These are phyloP conservation scores for Acanthochromis polyacanthus DNA, from an alignment of 2,113 vertebrate genomes.

Conservation along the genomic window DNA sequence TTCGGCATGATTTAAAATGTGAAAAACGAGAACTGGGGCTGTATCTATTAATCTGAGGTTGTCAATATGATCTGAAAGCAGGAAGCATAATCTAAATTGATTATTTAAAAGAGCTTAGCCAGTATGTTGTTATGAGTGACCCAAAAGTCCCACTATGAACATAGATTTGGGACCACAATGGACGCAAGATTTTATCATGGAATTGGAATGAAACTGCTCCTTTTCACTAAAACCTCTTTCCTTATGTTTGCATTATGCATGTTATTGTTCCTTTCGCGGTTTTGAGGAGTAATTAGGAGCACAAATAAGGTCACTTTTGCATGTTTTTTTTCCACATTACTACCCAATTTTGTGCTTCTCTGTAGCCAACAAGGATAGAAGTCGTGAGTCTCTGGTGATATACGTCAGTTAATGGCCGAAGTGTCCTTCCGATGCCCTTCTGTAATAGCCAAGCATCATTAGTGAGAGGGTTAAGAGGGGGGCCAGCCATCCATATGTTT, in stretches of 20 bases:
- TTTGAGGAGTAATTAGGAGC: slow-evolving; percentile 12
- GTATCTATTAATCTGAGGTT: background rate
- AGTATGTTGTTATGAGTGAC: background rate
- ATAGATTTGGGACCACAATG: background rate
- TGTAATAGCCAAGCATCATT: slow-evolving; percentile 78
- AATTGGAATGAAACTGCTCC: background rate
- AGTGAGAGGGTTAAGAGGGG: slow-evolving; percentile 75
- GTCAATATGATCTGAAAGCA: background rate
- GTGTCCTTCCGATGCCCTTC: slow-evolving; percentile 79
- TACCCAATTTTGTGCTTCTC: slow-evolving; percentile 8
- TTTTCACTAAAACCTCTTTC: background rate
- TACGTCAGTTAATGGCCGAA: slow-evolving; percentile 69
- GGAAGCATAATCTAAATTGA: background rate
- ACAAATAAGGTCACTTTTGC: background rate
- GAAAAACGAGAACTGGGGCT: background rate
- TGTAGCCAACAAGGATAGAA: slow-evolving; percentile 45
- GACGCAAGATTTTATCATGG: background rate
- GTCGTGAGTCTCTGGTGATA: slow-evolving; percentile 55
- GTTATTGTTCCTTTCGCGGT: background rate
- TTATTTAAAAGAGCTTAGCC: background rate
- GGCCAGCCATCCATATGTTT: slow-evolving; percentile 77
- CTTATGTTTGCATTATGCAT: background rate
- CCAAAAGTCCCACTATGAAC: slow-evolving; percentile 1
- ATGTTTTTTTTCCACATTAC: background rate
- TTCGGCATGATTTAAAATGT: background rate